Base-by-base conservation (phyloP, 2,797 vertebrate species). In the Sebastes paucispinis region DNA sequence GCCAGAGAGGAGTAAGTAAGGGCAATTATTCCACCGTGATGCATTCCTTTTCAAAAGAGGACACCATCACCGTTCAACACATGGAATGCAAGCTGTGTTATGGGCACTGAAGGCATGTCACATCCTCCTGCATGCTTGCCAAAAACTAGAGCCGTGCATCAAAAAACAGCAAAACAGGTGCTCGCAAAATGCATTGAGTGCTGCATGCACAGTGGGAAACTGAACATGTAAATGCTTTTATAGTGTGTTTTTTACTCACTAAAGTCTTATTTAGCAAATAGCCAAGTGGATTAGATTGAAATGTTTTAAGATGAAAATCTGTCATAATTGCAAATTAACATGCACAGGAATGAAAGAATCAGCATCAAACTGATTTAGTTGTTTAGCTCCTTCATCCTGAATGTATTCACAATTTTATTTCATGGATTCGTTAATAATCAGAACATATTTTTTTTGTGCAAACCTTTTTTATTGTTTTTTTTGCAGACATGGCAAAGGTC, bases 1-100 rank as follows among this genome's bases (percentile, higher is more conserved):
- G 84, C 88, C 87, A 91, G 91, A 91, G 89, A 93, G 86, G 83
- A 94, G 90, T 93, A 88, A 94, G 90, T 93, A 88, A 92, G 88
- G 90, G 89, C 89, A 93, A 94, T 96, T 94, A 96, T 94, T 95
- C 94, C 94, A 94, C 89, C 85, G 81, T 88, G 89, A 93, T 92
- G 93, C 93, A 94, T 96, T 96, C 94, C 93, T 94, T 81, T 87
- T 91, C 87, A 91, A 90, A 94, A 93, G 88, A 92, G 86, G 90
- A 94, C 75, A 88, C 85, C 82, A 75, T 90, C 89, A 84, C 87
- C 86, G 84, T 60, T 87, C 88, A 83, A 75, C 87, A 88, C 78
- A 57, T 90, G 93, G 92, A 94, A 92, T 92, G 87, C 70, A 79
- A 75, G 82, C 85, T 80, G 87, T 85, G 84, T 90, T 85, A 72